Evolutionary conservation across 2,888 invertebrate genomes (phyloP).

Genomic region (Scelioninae gen. 2): DNA sequence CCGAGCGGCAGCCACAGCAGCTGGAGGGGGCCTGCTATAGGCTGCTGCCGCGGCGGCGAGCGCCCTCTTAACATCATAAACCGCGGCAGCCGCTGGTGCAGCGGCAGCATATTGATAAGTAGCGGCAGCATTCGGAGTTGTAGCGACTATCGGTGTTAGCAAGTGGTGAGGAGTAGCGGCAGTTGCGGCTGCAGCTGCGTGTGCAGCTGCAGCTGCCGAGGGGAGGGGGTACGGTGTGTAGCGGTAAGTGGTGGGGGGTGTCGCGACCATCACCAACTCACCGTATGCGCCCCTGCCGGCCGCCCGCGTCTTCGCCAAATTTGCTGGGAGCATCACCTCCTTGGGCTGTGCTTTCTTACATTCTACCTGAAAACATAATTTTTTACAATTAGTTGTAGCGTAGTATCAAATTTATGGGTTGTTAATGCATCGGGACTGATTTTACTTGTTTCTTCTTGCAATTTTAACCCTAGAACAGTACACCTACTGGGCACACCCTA

Average conservation of each 20-base stretch:
- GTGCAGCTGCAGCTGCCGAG: constrained; percentile 76
- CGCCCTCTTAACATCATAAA: constrained; percentile 75
- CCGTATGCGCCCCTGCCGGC: constrained; percentile 97
- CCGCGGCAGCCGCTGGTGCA: constrained; percentile 66
- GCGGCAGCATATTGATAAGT: constrained; percentile 73
- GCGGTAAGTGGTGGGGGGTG: constrained; percentile 79
- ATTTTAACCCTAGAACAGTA: no score
- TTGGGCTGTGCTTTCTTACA: constrained; percentile 99
- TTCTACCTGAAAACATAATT: constrained; percentile 87
- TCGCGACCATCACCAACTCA: constrained; percentile 95
- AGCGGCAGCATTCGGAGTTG: constrained; percentile 68
- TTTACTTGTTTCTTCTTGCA: no score
- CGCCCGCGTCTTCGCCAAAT: constrained; percentile 95
- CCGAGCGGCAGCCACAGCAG: constrained; percentile 72
- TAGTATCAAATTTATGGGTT: no score
- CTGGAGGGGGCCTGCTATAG: constrained; percentile 77
- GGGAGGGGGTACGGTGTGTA: constrained; percentile 75
- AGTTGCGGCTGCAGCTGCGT: constrained; percentile 67
- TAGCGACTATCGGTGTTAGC: constrained; percentile 72
- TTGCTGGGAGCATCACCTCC: constrained; percentile 99
- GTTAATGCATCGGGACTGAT: no score
- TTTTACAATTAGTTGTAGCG: no score
- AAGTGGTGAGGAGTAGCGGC: constrained; percentile 71
- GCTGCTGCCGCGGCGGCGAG: constrained; percentile 80
- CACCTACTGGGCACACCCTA: no score